A percentile compares a stretch with the other conserved stretches of the same genome.
Evolutionary conservation across 2,113 vertebrate species (phyloP).

Genomic region (Halichoeres trimaculatus): DNA sequence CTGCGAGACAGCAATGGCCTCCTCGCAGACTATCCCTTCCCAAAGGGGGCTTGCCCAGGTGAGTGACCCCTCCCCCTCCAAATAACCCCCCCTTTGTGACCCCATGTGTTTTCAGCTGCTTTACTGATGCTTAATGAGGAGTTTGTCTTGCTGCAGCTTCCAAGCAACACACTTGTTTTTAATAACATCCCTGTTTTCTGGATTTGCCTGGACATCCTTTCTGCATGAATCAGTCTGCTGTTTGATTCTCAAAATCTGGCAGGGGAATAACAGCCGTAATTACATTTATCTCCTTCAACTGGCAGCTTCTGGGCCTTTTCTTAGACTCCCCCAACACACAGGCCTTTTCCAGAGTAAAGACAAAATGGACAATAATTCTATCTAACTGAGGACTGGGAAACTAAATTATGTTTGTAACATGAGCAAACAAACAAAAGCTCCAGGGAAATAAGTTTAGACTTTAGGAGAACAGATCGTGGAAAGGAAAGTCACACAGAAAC

Average conservation of each 20-base stretch:
- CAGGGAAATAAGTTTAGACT: conserved; percentile 30
- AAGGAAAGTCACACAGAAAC: background rate
- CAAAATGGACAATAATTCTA: conserved; percentile 42
- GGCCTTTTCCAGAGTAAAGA: conserved; percentile 29
- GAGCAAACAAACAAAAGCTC: conserved; percentile 41
- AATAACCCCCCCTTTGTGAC: background rate
- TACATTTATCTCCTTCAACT: conserved; percentile 45
- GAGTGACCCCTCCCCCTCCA: conserved; percentile 61
- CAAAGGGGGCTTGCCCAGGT: conserved; percentile 82
- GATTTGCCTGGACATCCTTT: conserved; percentile 1
- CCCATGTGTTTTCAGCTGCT: no score
- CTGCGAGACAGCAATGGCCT: conserved; percentile 81
- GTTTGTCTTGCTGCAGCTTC: background rate
- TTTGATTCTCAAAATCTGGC: conserved; percentile 34
- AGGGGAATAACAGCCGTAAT: conserved; percentile 43
- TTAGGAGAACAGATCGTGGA: conserved; percentile 8
- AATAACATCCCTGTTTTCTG: background rate
- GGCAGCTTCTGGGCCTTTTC: conserved; percentile 46
- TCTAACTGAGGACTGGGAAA: conserved; percentile 18
- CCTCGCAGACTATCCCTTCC: conserved; percentile 81
- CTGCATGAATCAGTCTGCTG: background rate
- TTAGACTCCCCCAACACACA: conserved; percentile 33
- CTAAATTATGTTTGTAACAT: conserved; percentile 27
- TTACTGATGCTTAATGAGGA: no score
- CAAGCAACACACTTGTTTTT: background rate